phyloP scores from a whole-genome alignment of 2,888 invertebrate genomes.

The Empis livida region DNA sequence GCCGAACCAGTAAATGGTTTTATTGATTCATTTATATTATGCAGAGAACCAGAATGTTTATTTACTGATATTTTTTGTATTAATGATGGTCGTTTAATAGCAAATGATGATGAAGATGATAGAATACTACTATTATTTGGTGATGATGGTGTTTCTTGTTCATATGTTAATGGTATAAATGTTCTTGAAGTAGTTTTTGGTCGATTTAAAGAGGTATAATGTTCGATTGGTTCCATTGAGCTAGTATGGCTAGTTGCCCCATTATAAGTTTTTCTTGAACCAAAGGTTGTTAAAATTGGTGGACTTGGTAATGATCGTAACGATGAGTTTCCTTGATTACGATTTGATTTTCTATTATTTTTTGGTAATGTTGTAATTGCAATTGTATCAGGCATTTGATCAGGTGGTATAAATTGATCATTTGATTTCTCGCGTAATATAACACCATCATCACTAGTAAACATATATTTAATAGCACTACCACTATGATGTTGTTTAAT shows the following conservation, averaged over 20 bases:
- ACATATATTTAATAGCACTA: constrained; percentile 8
- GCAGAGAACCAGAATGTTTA: constrained; percentile 26
- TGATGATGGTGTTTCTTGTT: constrained; percentile 12
- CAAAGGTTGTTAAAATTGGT: constrained; percentile 23
- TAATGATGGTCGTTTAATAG: constrained; percentile 30
- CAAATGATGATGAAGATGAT: constrained; percentile 31
- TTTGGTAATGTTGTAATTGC: neutral
- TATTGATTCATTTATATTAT: constrained; percentile 20
- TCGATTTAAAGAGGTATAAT: too few relatives aligned
- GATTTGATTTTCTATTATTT: neutral
- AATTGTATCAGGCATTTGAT: too few relatives aligned
- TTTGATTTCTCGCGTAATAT: constrained; percentile 12
- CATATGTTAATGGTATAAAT: too few relatives aligned
- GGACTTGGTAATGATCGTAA: constrained; percentile 5
- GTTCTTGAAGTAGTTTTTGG: too few relatives aligned
- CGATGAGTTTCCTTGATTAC: neutral
- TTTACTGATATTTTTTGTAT: constrained; percentile 18
- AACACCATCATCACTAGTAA: constrained; percentile 5
- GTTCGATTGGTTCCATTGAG: too few relatives aligned
- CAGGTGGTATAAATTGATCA: constrained; percentile 4
- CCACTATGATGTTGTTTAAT: constrained; percentile 5
- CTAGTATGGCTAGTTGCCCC: too few relatives aligned
- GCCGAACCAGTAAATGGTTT: neutral
- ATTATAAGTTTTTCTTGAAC: too few relatives aligned
- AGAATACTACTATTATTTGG: constrained; percentile 16